These are phyloP conservation scores for Drosophila arizonae DNA, from an alignment of 1,140 invertebrate genomes.

Conservation along the genomic window DNA sequence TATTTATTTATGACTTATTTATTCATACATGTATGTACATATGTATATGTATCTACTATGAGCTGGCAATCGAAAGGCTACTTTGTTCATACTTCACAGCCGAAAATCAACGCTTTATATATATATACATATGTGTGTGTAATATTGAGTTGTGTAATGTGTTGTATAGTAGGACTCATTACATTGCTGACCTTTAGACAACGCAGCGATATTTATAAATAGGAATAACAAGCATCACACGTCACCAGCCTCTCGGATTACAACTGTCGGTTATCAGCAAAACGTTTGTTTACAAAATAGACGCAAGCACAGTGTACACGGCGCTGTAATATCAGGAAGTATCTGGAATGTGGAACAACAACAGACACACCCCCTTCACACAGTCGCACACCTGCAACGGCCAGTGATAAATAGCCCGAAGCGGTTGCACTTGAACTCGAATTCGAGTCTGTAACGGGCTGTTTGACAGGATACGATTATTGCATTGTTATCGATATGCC, in stretches of 20 bases:
- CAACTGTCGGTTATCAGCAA: slow-evolving; percentile 25
- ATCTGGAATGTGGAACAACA: slow-evolving; percentile 7
- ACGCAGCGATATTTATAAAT: slow-evolving; percentile 7
- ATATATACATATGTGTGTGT: too few relatives aligned
- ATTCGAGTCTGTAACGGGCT: neutral
- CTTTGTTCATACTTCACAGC: neutral
- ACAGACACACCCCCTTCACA: slow-evolving; percentile 13
- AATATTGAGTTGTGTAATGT: too few relatives aligned
- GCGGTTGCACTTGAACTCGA: neutral
- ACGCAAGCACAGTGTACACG: neutral
- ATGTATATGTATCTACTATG: too few relatives aligned
- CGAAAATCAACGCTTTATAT: too few relatives aligned
- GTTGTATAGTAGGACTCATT: neutral
- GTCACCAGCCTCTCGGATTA: slow-evolving; percentile 28
- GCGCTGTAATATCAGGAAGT: slow-evolving; percentile 12
- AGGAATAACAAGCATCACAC: slow-evolving; percentile 34
- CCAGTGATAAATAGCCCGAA: neutral
- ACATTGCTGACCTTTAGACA: slow-evolving; percentile 19
- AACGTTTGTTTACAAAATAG: slow-evolving; percentile 1
- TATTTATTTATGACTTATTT: neutral
- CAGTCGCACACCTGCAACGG: neutral
- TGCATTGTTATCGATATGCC: neutral
- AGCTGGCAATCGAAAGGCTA: neutral
- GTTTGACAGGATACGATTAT: neutral
- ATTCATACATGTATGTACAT: too few relatives aligned